phyloP scores from a whole-genome alignment of 2,888 invertebrate species.

The Noctua fimbriata region DNA sequence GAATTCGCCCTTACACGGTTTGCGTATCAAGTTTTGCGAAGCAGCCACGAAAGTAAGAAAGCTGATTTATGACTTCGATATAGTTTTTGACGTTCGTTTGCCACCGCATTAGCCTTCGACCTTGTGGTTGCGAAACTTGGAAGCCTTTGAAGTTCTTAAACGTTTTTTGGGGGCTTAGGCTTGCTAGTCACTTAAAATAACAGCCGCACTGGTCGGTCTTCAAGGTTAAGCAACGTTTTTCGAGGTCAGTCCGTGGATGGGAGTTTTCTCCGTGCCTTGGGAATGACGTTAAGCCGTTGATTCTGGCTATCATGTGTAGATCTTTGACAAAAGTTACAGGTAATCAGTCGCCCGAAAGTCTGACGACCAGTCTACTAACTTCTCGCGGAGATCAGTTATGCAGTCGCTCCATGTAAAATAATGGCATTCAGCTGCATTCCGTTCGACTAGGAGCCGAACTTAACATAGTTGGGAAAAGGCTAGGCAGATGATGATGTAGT shows the following conservation, averaged over 20 bases:
- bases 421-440: neutral
- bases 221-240: neutral
- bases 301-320: neutral
- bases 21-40: neutral
- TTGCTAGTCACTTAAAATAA: neutral
- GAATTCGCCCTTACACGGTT: no score
- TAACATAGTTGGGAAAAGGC: neutral
- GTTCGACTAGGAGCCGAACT: neutral
- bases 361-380: neutral
- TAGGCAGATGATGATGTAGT: neutral
- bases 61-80: conserved; percentile 26
- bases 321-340: neutral
- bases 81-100: conserved; percentile 3
- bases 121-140: conserved; percentile 25
- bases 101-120: neutral
- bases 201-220: neutral
- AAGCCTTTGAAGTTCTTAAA: neutral
- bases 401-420: neutral
- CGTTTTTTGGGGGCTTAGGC: neutral
- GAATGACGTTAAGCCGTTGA: neutral
- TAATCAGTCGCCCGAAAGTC: neutral
- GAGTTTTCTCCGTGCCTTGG: neutral
- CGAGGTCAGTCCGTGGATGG: neutral
- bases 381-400: neutral
- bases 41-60: conserved; percentile 6